Evolutionary conservation across 2,888 invertebrate genomes (phyloP).

Genomic region (Eucriotettix oculatus): DNA sequence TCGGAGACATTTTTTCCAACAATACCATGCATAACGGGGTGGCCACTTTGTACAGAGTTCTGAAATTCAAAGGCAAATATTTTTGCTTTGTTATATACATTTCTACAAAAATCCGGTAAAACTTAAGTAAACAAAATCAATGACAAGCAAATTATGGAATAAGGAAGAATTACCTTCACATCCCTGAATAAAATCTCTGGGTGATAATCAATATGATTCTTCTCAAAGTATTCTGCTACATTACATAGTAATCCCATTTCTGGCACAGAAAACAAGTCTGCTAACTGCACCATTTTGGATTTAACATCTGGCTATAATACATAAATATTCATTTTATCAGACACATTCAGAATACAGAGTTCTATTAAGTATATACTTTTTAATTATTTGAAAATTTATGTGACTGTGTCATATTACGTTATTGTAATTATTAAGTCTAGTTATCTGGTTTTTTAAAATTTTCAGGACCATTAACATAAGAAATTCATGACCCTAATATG

Average conservation of each 20-base stretch:
- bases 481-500: too few relatives aligned
- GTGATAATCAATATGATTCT: constrained; percentile 80
- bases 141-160: constrained; percentile 10
- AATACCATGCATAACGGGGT: constrained; percentile 76
- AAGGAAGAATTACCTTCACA: constrained; percentile 49
- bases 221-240: constrained; percentile 83
- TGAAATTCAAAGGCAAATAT: constrained; percentile 25
- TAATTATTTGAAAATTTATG: too few relatives aligned
- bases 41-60: constrained; percentile 77
- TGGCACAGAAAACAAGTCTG: constrained; percentile 91
- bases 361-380: too few relatives aligned
- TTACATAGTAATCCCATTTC: constrained; percentile 89
- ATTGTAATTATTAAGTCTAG: too few relatives aligned
- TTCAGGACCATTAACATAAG: too few relatives aligned
- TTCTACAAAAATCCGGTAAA: neutral
- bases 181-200: constrained; percentile 92
- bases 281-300: constrained; percentile 75
- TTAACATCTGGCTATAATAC: constrained; percentile 33
- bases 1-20: constrained; percentile 68
- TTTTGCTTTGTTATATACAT: neutral
- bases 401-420: too few relatives aligned
- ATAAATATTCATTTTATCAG: constrained; percentile 9
- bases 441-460: too few relatives aligned
- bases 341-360: too few relatives aligned
- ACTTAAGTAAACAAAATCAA: neutral